Percentiles rank a stretch among this genome's conserved stretches.
phyloP scores from a whole-genome alignment of 2,113 vertebrate species.

The Hystrix brachyura region DNA sequence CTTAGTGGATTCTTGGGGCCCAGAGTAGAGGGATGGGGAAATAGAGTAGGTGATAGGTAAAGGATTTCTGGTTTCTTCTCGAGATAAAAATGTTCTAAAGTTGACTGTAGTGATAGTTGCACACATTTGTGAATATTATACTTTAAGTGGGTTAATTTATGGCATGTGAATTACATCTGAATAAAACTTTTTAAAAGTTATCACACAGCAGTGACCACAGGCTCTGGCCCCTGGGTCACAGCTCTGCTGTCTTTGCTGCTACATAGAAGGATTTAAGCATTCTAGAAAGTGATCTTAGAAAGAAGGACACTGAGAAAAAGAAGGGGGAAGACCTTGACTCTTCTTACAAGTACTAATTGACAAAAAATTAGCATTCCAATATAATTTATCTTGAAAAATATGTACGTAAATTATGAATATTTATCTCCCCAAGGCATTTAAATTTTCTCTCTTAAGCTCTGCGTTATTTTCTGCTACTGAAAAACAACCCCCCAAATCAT shows the following conservation, averaged over 20 bases:
- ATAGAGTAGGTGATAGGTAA: background rate
- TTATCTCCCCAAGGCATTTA: constrained; percentile 18
- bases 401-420: background rate
- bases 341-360: background rate
- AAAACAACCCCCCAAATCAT: background rate
- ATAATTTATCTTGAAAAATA: constrained; percentile 23
- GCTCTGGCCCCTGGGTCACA: background rate
- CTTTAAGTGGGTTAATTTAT: background rate
- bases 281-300: background rate
- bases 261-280: background rate
- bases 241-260: background rate
- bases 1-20: background rate
- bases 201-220: background rate
- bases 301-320: background rate
- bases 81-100: constrained; percentile 44
- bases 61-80: background rate
- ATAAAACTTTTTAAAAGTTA: background rate
- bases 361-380: background rate
- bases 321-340: background rate
- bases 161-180: background rate
- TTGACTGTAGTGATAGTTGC: background rate
- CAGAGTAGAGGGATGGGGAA: background rate
- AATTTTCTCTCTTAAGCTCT: constrained; percentile 36
- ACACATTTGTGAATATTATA: constrained; percentile 1
- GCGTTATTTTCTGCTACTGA: constrained; percentile 32